A percentile compares a stretch with the other conserved stretches of the same genome.
These are phyloP conservation scores for Rattus norvegicus DNA, from an alignment of 2,113 vertebrate genomes.

Conservation along the genomic window GRCr8 NC_086019.1:43641001-43641500, in stretches of 20 bases:
- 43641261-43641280: slow-evolving; percentile 44
- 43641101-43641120: background rate
- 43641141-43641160: background rate
- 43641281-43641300: slow-evolving; percentile 14
- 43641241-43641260: slow-evolving; percentile 51
- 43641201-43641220: slow-evolving; percentile 61
- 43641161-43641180: slow-evolving; percentile 12
- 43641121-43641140: background rate
- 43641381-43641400: background rate
- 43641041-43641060: background rate
- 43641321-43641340: background rate
- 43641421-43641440: background rate
- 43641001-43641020: background rate
- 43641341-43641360: background rate
- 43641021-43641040: background rate
- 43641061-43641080: background rate
- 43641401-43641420: too few species aligned
- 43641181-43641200: slow-evolving; percentile 35
- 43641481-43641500: slow-evolving; percentile 38
- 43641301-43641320: background rate
- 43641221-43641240: slow-evolving; percentile 29
- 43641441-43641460: background rate
- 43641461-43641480: background rate
- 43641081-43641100: background rate
- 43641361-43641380: background rate